Base-by-base conservation (phyloP, 2,888 invertebrate species). In the Euclidia mi region DNA sequence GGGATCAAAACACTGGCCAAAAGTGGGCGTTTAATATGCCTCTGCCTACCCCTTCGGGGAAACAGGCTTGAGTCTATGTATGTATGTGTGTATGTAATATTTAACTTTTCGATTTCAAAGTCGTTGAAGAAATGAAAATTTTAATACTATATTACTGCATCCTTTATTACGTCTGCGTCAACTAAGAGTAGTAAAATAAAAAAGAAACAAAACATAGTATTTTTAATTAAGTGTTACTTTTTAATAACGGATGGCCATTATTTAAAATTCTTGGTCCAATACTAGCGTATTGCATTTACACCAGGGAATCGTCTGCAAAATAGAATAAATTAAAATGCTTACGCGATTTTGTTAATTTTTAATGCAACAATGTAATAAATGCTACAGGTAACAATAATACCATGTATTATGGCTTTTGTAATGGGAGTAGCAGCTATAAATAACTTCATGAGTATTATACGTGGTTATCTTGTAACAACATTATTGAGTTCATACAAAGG, bases 271-370 rank as follows among this genome's bases (percentile, higher is more conserved):
- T 62, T 47, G 38, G 47, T 58, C 52, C 63, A 67, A 67, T 68
- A 62, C 57, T 42, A 51, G 44, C 45, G 49, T 58, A 69, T 71
- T 58, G 57, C 57, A 68, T 50, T 67, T 62, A 58, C 52, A 42
- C 51, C 31, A 44, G 55, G 53, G 58, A 44, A 53, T 66, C 50
- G 34, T 25, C 42, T 18, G 38, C 34, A 35, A 67, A 71, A 67
- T 58, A 55, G 55, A 69, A 71, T 71, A 58, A 67, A 67, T 69
- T 62, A 58, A 71, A 63, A 67, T 58, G 52, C 48, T 62, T 45
- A 50, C 61, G 56, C 59, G 66, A 66, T 71, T 60, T 71, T 46
- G 71, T 66, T 72, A 52, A 72, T 52, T 58, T 68, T 55, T 50
- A 45, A 55, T 46, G 55, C 71, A 55, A 51, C 71, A 55, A 55